A percentile compares a stretch with the other conserved stretches of the same genome.
Evolutionary conservation across 92 coral and sea anemone species (phyloP).

Genomic region (Porites lobata): DNA sequence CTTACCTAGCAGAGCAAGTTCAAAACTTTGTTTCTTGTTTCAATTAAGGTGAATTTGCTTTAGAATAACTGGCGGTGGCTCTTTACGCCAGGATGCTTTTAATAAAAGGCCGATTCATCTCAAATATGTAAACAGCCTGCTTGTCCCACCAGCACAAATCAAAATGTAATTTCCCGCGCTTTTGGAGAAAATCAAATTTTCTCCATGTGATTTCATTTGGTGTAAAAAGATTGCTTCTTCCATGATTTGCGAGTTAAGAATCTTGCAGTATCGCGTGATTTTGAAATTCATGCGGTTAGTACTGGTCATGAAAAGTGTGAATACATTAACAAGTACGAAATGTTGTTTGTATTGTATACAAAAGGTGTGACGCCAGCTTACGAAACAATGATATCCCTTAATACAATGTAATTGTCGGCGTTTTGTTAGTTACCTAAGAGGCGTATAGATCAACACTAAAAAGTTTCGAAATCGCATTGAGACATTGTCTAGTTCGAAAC

Average conservation of each 20-base stretch:
- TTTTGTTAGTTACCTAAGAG: slow-evolving; percentile 73
- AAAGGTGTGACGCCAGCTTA: slow-evolving; percentile 89
- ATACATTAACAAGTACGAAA: slow-evolving; percentile 70
- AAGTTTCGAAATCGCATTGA: slow-evolving; percentile 77
- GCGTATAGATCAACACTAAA: slow-evolving; percentile 64
- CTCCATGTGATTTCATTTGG: slow-evolving; percentile 31
- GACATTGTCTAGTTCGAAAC: slow-evolving; percentile 46
- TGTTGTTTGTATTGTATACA: slow-evolving; percentile 84
- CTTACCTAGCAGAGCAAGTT: not conserved
- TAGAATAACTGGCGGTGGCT: slow-evolving; percentile 28
- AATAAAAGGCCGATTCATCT: slow-evolving; percentile 64
- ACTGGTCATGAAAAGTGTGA: slow-evolving; percentile 65
- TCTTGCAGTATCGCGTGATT: slow-evolving; percentile 45
- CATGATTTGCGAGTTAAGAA: not conserved
- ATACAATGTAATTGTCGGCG: slow-evolving; percentile 93
- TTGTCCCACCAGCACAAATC: slow-evolving; percentile 36
- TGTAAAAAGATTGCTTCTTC: not conserved
- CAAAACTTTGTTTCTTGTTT: slow-evolving; percentile 30
- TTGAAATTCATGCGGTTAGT: slow-evolving; percentile 27
- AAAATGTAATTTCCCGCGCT: slow-evolving; percentile 59
- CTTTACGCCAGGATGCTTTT: slow-evolving; percentile 30
- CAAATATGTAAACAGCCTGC: slow-evolving; percentile 78
- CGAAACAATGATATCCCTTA: slow-evolving; percentile 88
- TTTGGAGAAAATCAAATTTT: not conserved
- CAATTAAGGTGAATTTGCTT: slow-evolving; percentile 36